These are phyloP conservation scores for Drosophila parthenogenetica DNA, from an alignment of 2,888 invertebrate genomes.

Conservation along the genomic window DNA sequence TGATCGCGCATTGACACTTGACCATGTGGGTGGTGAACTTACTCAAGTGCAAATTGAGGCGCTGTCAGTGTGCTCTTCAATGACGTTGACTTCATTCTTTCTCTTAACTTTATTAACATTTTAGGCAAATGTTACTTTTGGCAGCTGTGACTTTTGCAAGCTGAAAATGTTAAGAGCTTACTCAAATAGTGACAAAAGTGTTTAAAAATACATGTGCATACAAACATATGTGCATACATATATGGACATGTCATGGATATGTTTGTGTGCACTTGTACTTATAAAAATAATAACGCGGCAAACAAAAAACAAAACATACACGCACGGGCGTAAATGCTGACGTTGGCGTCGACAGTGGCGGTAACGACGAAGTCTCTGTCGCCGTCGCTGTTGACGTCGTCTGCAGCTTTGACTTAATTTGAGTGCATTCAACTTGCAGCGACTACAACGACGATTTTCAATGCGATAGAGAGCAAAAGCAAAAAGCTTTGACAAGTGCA, in stretches of 20 bases:
- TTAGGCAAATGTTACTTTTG: conserved; percentile 27
- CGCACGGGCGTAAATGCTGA: conserved; percentile 21
- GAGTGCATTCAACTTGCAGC: conserved; percentile 84
- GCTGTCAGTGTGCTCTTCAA: conserved; percentile 44
- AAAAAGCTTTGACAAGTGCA: conserved; percentile 65
- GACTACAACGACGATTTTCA: conserved; percentile 47
- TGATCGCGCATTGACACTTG: conserved; percentile 57
- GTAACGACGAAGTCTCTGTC: conserved; percentile 18
- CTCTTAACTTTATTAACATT: conserved; percentile 45
- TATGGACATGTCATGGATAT: not conserved
- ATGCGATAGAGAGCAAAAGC: conserved; percentile 50
- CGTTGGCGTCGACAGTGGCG: conserved; percentile 15
- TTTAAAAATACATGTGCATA: conserved; percentile 11
- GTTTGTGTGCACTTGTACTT: conserved; percentile 17
- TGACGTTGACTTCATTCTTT: conserved; percentile 27
- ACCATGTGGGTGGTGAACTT: conserved; percentile 61
- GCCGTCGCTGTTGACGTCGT: conserved; percentile 46
- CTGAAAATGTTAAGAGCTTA: conserved; percentile 27
- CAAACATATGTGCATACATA: not conserved
- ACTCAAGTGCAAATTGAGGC: conserved; percentile 66
- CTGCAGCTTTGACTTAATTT: conserved; percentile 85
- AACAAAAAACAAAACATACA: conserved; percentile 51
- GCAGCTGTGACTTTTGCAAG: not conserved
- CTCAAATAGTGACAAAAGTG: conserved; percentile 35
- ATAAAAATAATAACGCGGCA: conserved; percentile 51